Evolutionary conservation across 1,140 invertebrate genomes (phyloP), one percentile per base, ranked within the genome.

Genomic region (Zaprionus ornatus): DNA sequence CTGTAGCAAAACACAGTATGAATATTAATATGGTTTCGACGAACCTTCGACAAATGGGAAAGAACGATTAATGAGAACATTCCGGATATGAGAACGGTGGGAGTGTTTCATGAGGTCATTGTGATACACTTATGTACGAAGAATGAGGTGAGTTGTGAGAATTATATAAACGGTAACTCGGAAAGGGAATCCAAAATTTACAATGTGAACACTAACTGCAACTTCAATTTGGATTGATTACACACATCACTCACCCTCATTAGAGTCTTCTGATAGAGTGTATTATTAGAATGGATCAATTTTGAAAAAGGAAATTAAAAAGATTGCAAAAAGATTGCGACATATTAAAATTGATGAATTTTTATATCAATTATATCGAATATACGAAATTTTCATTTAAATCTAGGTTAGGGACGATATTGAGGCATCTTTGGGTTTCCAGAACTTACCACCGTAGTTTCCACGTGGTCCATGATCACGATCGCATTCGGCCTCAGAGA

Each of bases 401-500:
- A 54, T 15, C 15, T 40, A 37, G n/a, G 10, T 12, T 21, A 27
- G 12, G 19, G 15, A 52, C 13, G 3, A 15, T 32, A 21, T 63
- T n/a, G 37, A 2, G 19, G 1, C 19, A 1, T 37, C 15, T 54
- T 7, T 67, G n/a, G 15, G 7, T 32, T 6, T 48, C 3, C 2
- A 27, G 9, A 79, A 94, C 95, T 95, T 92, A 96, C 96, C 96
- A 82, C 95, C 95, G 91, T 96, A 96, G 76, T 94, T 96, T 70
- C 95, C 87, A 78, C 94, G 93, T 95, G 95, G 86, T 96, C 94
- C 84, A 95, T 96, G 95, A 91, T 96, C 96, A 76, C 96, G 96
- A 93, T 98, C 97, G 93, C 97, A 98, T 93, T 98, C 97, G 82
- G 97, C 97, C 94, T 98, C 97, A 91, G 97, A 98, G 92, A 97